Conservation (phyloP, 2,113 vertebrate genomes). For the Phrynocephalus versicolor region DNA sequence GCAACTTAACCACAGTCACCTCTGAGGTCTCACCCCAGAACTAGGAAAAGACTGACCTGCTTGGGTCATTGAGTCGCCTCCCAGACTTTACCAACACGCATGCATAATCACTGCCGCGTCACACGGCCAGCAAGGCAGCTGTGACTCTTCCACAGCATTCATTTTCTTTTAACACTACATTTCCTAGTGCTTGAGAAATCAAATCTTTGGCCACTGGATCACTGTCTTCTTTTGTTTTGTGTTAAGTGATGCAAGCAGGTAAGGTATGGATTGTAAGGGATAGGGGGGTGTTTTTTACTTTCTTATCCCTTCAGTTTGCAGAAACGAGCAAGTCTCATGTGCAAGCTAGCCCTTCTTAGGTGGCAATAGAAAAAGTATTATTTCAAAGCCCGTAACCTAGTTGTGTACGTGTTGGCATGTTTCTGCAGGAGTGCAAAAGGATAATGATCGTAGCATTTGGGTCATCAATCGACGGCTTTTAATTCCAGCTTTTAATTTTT, state of each 20-base stretch:
- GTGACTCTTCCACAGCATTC: not conserved
- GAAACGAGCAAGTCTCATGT: not conserved
- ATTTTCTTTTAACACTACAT: not conserved
- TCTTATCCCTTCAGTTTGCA: not conserved
- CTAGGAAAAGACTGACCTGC: not conserved
- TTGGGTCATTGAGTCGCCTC: not conserved
- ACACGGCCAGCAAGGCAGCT: not conserved
- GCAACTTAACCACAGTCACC: conserved; percentile 12
- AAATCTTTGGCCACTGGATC: not conserved
- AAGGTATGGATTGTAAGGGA: not conserved
- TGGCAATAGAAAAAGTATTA: not conserved
- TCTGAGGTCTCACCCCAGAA: not conserved
- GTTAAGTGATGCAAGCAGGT: not conserved
- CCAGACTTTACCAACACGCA: not conserved
- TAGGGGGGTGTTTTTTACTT: not conserved
- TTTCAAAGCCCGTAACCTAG: not conserved
- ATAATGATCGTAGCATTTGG: not conserved
- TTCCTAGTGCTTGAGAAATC: not conserved
- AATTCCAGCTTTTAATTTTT: not conserved
- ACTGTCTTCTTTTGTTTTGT: not conserved
- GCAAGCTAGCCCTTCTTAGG: not conserved
- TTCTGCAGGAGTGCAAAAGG: not conserved
- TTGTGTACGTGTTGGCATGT: not conserved
- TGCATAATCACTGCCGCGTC: not conserved
- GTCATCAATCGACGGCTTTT: not conserved